phyloP scores from a whole-genome alignment of 2,113 vertebrate species.

The Toxotes jaculatrix region DNA sequence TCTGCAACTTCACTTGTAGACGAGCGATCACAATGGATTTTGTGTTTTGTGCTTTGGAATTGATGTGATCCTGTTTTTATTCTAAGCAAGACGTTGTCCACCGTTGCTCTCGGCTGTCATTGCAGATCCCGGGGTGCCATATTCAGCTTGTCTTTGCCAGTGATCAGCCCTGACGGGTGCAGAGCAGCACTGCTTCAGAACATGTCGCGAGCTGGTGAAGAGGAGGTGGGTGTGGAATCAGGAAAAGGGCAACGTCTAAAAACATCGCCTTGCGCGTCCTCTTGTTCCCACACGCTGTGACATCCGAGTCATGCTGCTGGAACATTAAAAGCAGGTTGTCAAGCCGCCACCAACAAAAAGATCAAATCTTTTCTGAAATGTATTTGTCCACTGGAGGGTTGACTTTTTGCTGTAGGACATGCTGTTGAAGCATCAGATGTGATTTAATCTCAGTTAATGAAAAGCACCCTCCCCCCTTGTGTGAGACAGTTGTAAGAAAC shows the following conservation, averaged over 20 bases:
- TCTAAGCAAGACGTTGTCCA: conserved; percentile 37
- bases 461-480: conserved; percentile 38
- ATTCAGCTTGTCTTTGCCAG: conserved; percentile 53
- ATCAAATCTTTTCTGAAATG: conserved; percentile 76
- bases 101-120: conserved; percentile 67
- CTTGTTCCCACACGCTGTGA: conserved; percentile 63
- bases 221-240: conserved; percentile 85
- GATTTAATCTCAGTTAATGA: conserved; percentile 85
- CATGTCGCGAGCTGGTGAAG: conserved; percentile 85
- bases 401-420: conserved; percentile 63
- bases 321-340: conserved; percentile 75
- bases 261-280: conserved; percentile 58
- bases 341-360: conserved; percentile 73
- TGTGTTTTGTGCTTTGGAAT: conserved; percentile 41
- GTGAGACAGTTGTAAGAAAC: conserved; percentile 53
- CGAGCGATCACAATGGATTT: conserved; percentile 30
- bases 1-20: neutral
- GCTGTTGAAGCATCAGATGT: conserved; percentile 67
- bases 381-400: conserved; percentile 66
- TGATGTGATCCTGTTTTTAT: conserved; percentile 45
- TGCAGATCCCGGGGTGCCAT: conserved; percentile 59
- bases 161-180: conserved; percentile 77
- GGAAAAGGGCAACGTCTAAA: conserved; percentile 86
- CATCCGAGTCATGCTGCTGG: conserved; percentile 59
- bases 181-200: conserved; percentile 79